Percentiles rank a stretch among this genome's conserved stretches.
Evolutionary conservation across 2,113 vertebrate genomes (phyloP).

Genomic region (Neogobius melanostomus): DNA sequence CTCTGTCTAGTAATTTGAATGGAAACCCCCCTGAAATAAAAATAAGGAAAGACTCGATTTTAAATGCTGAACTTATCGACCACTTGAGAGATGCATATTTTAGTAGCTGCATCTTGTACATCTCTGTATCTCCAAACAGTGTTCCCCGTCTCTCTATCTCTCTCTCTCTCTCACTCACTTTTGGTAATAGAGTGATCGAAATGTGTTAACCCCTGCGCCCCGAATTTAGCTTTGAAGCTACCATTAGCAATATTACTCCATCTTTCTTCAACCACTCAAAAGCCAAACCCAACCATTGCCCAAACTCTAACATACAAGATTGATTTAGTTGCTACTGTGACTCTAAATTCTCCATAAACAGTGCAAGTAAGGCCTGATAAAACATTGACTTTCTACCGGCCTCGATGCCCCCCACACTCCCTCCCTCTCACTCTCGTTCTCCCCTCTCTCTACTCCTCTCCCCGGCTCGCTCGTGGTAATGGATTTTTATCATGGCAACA

Average conservation of each 20-base stretch:
- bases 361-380: slow-evolving; percentile 4
- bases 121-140: too few relatives aligned
- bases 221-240: not conserved
- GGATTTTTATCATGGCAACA: slow-evolving; percentile 81
- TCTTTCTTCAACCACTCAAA: too few relatives aligned
- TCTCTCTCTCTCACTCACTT: too few relatives aligned
- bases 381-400: slow-evolving; percentile 3
- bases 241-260: not conserved
- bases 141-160: too few relatives aligned
- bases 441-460: slow-evolving; percentile 53
- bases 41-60: too few relatives aligned
- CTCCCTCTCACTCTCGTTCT: too few relatives aligned
- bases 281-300: not conserved
- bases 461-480: slow-evolving; percentile 73
- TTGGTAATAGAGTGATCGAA: not conserved
- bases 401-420: not conserved
- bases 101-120: too few relatives aligned
- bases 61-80: too few relatives aligned
- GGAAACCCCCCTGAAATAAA: too few relatives aligned
- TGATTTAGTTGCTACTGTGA: not conserved
- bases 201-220: not conserved
- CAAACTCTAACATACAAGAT: not conserved
- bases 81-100: too few relatives aligned
- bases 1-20: too few relatives aligned
- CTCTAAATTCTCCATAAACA: slow-evolving; percentile 7